These are phyloP conservation scores for Sebastes reedi DNA, from an alignment of 2,797 vertebrate genomes.

Conservation along the genomic window DNA sequence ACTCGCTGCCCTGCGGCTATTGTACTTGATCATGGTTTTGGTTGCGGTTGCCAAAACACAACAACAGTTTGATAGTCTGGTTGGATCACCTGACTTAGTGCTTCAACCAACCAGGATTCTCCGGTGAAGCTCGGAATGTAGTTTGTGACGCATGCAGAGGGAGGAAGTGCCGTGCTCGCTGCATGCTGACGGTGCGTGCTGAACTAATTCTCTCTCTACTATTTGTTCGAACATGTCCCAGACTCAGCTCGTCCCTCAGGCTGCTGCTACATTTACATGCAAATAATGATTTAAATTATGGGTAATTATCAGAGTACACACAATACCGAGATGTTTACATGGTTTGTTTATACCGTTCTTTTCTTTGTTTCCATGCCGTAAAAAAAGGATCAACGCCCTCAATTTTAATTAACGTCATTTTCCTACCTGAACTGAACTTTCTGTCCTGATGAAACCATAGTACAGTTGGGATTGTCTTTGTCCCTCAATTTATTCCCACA, in stretches of 20 bases:
- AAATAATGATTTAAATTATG: neutral
- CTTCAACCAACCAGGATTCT: conserved; percentile 1
- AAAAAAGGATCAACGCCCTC: neutral
- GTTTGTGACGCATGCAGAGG: neutral
- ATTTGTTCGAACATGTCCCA: conserved; percentile 8
- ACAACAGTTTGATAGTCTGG: neutral
- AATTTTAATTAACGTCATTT: neutral
- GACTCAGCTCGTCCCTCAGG: neutral
- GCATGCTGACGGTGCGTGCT: neutral
- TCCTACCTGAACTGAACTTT: neutral
- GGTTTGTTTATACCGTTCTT: neutral
- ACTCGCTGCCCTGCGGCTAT: neutral
- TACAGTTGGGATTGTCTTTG: neutral
- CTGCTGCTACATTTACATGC: neutral
- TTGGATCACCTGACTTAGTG: neutral
- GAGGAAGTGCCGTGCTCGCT: neutral
- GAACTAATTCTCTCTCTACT: neutral
- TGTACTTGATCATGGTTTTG: neutral
- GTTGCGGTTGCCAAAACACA: conserved; percentile 10
- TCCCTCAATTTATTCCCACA: neutral
- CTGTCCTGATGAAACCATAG: neutral
- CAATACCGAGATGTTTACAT: neutral
- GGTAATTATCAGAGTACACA: neutral
- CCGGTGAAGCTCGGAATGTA: neutral
- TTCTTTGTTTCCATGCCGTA: neutral